Conservation (phyloP, 1,140 invertebrate species). For the Drosophila athabasca region DNA sequence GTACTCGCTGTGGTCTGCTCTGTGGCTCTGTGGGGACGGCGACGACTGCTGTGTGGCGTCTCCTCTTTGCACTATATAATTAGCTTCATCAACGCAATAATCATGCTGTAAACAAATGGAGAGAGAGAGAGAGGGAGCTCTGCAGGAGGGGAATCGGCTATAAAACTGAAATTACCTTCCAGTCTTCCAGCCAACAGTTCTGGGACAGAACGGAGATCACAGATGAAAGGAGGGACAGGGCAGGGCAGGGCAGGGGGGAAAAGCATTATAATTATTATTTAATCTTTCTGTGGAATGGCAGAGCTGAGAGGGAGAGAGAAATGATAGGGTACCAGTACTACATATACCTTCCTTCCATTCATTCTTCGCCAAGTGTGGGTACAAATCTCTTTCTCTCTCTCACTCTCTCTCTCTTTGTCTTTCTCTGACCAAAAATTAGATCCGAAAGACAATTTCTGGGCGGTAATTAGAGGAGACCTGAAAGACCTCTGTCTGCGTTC, state of each 20-base stretch:
- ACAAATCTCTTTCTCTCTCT: conserved; percentile 19
- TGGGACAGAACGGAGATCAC: too few relatives aligned
- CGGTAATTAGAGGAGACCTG: conserved; percentile 49
- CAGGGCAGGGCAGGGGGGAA: neutral
- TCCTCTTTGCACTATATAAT: conserved; percentile 71
- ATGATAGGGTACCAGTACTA: too few relatives aligned
- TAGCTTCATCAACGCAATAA: conserved; percentile 81
- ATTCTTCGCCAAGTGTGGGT: conserved; percentile 29
- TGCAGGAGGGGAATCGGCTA: conserved; percentile 31
- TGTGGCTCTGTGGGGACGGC: too few relatives aligned
- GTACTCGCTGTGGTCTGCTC: too few relatives aligned
- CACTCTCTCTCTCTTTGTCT: neutral
- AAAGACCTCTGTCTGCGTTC: conserved; percentile 13
- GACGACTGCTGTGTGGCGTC: conserved; percentile 20
- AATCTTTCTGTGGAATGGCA: conserved; percentile 10
- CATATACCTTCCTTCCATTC: neutral
- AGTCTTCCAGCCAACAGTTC: too few relatives aligned
- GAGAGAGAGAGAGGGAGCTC: conserved; percentile 12
- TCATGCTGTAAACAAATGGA: conserved; percentile 73
- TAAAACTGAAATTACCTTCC: conserved; percentile 69
- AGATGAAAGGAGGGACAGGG: conserved; percentile 20
- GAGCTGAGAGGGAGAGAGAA: too few relatives aligned
- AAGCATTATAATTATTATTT: conserved; percentile 58
- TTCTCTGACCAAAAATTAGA: conserved; percentile 35
- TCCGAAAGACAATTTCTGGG: conserved; percentile 49